Percentiles rank a stretch among this genome's conserved stretches.
Evolutionary conservation across 2,797 vertebrate genomes (phyloP).

Genomic region (Melanotaenia trifasciata): DNA sequence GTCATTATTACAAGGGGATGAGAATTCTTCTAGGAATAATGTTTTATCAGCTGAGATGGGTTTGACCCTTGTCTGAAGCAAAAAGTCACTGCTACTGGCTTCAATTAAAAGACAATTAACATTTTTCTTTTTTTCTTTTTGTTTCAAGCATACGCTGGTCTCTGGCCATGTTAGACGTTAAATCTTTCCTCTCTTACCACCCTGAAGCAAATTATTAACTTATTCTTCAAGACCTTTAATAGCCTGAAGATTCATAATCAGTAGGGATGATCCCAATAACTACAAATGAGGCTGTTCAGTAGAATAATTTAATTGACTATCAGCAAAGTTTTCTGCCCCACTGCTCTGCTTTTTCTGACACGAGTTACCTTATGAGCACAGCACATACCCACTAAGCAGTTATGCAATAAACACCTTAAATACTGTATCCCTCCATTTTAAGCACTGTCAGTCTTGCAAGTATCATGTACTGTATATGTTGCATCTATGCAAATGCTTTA

Average conservation of each 20-base stretch:
- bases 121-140: not conserved
- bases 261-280: not conserved
- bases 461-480: not conserved
- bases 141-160: not conserved
- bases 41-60: conserved; percentile 4
- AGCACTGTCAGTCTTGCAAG: conserved; percentile 4
- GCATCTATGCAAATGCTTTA: not conserved
- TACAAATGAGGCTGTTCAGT: conserved; percentile 10
- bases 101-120: conserved; percentile 30
- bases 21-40: conserved; percentile 11
- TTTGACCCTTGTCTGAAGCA: conserved; percentile 16
- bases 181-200: conserved; percentile 2
- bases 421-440: not conserved
- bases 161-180: conserved; percentile 6
- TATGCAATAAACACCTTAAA: conserved; percentile 9
- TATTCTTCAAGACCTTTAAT: conserved; percentile 14
- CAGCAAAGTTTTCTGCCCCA: conserved; percentile 1
- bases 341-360: not conserved
- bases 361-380: not conserved
- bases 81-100: conserved; percentile 1
- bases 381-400: not conserved
- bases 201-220: not conserved
- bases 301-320: conserved; percentile 4
- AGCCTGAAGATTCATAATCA: conserved; percentile 9
- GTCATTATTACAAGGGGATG: conserved; percentile 23